Conservation (phyloP, 2,113 vertebrate species). For the Sinocyclocheilus anophthalmus region DNA sequence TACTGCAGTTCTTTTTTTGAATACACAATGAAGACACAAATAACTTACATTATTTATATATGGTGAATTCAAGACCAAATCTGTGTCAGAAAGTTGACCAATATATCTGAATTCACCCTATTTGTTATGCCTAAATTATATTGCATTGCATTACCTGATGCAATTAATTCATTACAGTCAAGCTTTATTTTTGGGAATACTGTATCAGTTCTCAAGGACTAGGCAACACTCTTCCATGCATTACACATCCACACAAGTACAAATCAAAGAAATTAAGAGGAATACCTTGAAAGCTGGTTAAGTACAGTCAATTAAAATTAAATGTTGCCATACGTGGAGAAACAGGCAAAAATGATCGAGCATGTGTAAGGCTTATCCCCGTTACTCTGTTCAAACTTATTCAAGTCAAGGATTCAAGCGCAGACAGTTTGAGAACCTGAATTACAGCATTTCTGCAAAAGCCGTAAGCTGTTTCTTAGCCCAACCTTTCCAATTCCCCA, state of each 20-base stretch:
- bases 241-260: background rate
- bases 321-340: background rate
- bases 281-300: background rate
- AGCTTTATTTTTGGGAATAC: background rate
- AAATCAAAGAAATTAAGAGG: background rate
- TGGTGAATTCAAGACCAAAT: too few relatives aligned
- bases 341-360: constrained; percentile 17
- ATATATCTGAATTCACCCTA: too few relatives aligned
- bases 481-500: constrained; percentile 29
- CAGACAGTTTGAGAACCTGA: background rate
- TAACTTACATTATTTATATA: too few relatives aligned
- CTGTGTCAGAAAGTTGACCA: background rate
- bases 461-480: constrained; percentile 30
- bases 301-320: background rate
- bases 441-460: constrained; percentile 11
- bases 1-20: too few relatives aligned
- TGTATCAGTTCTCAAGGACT: background rate
- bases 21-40: too few relatives aligned
- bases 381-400: constrained; percentile 5
- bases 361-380: constrained; percentile 6
- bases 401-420: constrained; percentile 10
- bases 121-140: background rate
- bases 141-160: background rate
- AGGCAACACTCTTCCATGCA: background rate
- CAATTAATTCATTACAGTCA: background rate